Evolutionary conservation across 2,113 vertebrate genomes (phyloP), one percentile per base, ranked within the genome.

Genomic region (Barbus barbus): DNA sequence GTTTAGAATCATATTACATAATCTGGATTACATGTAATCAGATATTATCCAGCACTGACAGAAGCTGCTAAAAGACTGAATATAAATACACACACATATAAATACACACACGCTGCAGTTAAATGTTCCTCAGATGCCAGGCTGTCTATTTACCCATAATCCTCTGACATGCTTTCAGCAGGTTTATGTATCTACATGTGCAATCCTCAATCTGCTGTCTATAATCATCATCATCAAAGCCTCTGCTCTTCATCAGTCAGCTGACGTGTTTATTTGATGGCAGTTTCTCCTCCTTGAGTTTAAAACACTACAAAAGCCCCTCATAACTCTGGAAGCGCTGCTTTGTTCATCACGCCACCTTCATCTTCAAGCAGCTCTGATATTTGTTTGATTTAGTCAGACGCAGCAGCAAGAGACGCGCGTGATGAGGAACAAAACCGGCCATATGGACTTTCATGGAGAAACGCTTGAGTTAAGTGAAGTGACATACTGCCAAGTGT

Each of bases 311-410:
- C 38, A 61, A 48, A 74, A 46, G 51, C n/a, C 16, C 4, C 33
- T 41, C 22, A 8, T 75, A 26, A 38, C 69, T n/a, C 38, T 84
- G 76, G 44, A 78, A 78, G 28, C 12, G 22, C 24, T 41, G 60
- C 56, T 61, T 74, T 38, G 28, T 28, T 80, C 80, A 51, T 67
- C 41, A 63, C 63, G 58, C 8, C 58, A 41, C 53, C 81, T 79
- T 75, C 79, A 83, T 86, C 69, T 81, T 67, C 58, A 81, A 51
- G 31, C 80, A 14, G 26, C 79, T 85, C 77, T 85, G 71, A 76
- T 77, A 53, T 69, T n/a, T n/a, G n/a, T n/a, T n/a, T n/a, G n/a
- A n/a, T n/a, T n/a, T n/a, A n/a, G n/a, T n/a, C n/a, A n/a, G n/a
- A n/a, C n/a, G n/a, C n/a, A n/a, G n/a, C n/a, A n/a, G n/a, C n/a